phyloP scores from a whole-genome alignment of 2,888 invertebrate genomes.

The Amblyjoppa fuscipennis region DNA sequence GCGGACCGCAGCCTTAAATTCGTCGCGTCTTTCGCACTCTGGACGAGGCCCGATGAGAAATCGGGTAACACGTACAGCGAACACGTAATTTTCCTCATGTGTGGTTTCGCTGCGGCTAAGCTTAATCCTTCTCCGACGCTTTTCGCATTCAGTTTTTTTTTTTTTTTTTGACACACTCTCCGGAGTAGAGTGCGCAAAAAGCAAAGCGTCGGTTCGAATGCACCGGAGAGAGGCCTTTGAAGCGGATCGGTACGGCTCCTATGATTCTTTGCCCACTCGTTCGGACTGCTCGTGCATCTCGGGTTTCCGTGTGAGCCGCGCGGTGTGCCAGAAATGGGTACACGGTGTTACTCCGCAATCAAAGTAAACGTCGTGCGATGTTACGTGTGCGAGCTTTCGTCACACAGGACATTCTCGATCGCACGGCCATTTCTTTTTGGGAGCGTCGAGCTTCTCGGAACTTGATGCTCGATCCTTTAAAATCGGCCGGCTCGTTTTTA shows the following conservation, averaged over 20 bases:
- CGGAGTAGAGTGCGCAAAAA: neutral
- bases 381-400: neutral
- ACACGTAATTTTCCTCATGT: neutral
- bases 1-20: slow-evolving; percentile 16
- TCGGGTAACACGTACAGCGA: slow-evolving; percentile 1
- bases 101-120: neutral
- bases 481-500: neutral
- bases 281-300: neutral
- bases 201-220: neutral
- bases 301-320: neutral
- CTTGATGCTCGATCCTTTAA: neutral
- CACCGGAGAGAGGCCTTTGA: neutral
- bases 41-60: neutral
- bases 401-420: neutral
- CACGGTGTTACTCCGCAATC: neutral
- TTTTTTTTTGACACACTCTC: neutral
- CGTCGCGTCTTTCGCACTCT: slow-evolving; percentile 8
- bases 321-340: neutral
- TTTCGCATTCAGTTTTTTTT: neutral
- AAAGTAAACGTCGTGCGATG: neutral
- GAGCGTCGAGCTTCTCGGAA: neutral
- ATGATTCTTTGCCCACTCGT: neutral
- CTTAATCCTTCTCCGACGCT: neutral
- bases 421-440: neutral
- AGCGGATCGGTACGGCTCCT: neutral